These are phyloP conservation scores for Volucella inanis DNA, from an alignment of 2,888 invertebrate genomes.

Conservation along the genomic window DNA sequence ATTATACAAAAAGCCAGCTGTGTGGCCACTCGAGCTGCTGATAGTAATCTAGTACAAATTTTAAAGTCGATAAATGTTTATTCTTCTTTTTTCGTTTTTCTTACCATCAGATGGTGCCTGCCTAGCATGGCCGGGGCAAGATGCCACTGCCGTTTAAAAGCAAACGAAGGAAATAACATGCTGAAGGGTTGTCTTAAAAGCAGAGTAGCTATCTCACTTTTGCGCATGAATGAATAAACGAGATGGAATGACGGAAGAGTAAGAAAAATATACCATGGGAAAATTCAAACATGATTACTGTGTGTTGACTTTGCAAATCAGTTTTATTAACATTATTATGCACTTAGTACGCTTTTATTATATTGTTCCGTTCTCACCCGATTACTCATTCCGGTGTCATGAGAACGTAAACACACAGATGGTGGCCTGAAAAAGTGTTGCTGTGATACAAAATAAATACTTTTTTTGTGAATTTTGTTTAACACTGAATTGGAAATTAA, in stretches of 20 bases:
- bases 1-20: slow-evolving; percentile 38
- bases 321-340: slow-evolving; percentile 75
- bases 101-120: slow-evolving; percentile 32
- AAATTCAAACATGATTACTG: slow-evolving; percentile 72
- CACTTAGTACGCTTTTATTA: slow-evolving; percentile 74
- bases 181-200: slow-evolving; percentile 6
- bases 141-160: neutral
- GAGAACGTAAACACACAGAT: slow-evolving; percentile 61
- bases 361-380: slow-evolving; percentile 73
- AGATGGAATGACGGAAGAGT: slow-evolving; percentile 59
- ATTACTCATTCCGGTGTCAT: slow-evolving; percentile 69
- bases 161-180: slow-evolving; percentile 34
- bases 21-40: slow-evolving; percentile 51
- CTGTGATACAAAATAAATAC: slow-evolving; percentile 24
- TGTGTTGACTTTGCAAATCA: slow-evolving; percentile 75
- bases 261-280: slow-evolving; percentile 59
- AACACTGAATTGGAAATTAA: too few species aligned
- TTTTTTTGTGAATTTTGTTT: neutral
- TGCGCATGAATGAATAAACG: slow-evolving; percentile 64
- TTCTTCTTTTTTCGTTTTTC: slow-evolving; percentile 25
- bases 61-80: slow-evolving; percentile 73
- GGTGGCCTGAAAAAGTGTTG: slow-evolving; percentile 57
- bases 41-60: slow-evolving; percentile 73
- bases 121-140: slow-evolving; percentile 13
- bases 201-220: slow-evolving; percentile 48